Base-by-base conservation (phyloP, 2,797 vertebrate genomes). In the Spinus olivaceus region DNA sequence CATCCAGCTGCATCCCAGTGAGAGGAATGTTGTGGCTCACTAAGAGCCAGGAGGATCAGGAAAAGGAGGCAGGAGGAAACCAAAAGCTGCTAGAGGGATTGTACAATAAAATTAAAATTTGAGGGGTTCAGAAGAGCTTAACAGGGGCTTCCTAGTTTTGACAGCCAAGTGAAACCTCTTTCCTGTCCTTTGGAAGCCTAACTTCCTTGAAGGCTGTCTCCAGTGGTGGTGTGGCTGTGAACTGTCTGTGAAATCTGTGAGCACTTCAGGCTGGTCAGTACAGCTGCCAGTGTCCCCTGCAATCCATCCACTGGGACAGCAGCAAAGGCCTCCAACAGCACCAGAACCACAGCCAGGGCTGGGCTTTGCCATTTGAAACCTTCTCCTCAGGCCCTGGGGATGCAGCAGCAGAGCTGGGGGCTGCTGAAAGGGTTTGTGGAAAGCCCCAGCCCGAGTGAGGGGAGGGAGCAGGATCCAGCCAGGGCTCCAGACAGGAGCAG, bases 351-450 rank as follows among this genome's bases (percentile, higher is more conserved):
- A 51, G 71, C n/a, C 53, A 44, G 81, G 44, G 37, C 81, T 51
- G 46, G 17, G 25, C 2, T 61, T 28, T 61, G 61, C 41, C 47
- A 2, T 20, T 24, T 15, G 14, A 50, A 56, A 27, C 14, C 6
- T 21, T 37, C 41, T 16, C 47, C 41, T 27, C 32, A 9, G 37
- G 6, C 28, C 9, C 3, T 1, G 16, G 47, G 33, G 47, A 12
- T 13, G 21, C 27, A 73, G 37, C 35, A 74, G 3, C 30, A 60
- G 51, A 33, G 28, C 25, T 61, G 59, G 11, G 7, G 33, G 42
- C 3, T 1, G 28, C 20, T n/a, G 39, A 2, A 19, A 46, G 39
- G 25, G 17, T 35, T 11, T 16, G 0, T 24, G 33, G 47, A 51
- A 66, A 79, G 17, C 22, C 13, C 49, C 35, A 33, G 0, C 5